These are phyloP conservation scores for Therioaphis trifolii DNA, from an alignment of 2,888 invertebrate genomes.

Conservation along the genomic window DNA sequence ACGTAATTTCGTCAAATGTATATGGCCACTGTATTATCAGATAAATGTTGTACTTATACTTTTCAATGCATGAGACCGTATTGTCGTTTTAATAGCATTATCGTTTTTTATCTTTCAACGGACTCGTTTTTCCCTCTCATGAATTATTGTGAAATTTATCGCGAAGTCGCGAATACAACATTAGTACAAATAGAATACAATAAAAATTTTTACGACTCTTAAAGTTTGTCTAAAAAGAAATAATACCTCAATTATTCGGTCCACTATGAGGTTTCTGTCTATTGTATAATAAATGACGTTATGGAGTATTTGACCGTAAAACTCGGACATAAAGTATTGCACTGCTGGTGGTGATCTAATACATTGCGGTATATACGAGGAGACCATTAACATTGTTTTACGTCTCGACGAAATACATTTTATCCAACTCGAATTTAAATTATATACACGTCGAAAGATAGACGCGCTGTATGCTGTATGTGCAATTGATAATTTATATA, in stretches of 20 bases:
- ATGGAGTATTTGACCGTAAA: constrained; percentile 47
- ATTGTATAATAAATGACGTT: constrained; percentile 42
- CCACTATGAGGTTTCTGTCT: constrained; percentile 30
- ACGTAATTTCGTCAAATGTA: too few species aligned
- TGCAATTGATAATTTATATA: too few species aligned
- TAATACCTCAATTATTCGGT: constrained; percentile 52
- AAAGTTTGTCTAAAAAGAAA: constrained; percentile 43
- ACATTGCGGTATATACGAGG: constrained; percentile 4
- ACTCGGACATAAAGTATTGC: constrained; percentile 37
- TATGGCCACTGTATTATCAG: too few species aligned
- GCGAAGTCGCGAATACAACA: neutral
- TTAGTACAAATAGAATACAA: constrained; percentile 49
- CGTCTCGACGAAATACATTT: constrained; percentile 14
- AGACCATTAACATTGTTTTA: constrained; percentile 22
- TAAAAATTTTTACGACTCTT: constrained; percentile 54
- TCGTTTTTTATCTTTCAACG: neutral
- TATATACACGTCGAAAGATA: neutral
- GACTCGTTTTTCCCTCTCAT: neutral
- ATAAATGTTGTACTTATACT: neutral
- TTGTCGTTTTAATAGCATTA: constrained; percentile 3
- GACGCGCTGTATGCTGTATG: too few species aligned
- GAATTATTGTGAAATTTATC: constrained; percentile 43
- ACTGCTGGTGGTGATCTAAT: constrained; percentile 21
- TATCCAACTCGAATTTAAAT: constrained; percentile 34
- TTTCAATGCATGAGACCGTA: neutral